These are phyloP conservation scores for Ornithoptera priamus DNA, from an alignment of 2,888 invertebrate genomes.

Conservation along the genomic window DNA sequence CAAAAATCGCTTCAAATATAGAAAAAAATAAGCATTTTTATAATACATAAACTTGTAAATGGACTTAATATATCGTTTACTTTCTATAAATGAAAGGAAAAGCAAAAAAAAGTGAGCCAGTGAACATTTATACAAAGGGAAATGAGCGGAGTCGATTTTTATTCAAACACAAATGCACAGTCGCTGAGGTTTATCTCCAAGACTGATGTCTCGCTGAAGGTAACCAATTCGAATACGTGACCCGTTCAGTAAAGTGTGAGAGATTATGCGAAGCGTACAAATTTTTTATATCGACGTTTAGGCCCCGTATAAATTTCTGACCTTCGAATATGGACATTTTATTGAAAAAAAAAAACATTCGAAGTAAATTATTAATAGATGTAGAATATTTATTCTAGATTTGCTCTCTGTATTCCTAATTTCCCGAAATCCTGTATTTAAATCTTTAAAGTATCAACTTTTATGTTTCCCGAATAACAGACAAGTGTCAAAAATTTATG, in stretches of 20 bases:
- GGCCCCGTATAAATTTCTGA: background rate
- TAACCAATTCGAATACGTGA: conserved; percentile 12
- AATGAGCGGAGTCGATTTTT: conserved; percentile 26
- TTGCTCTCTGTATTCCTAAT: too few relatives aligned
- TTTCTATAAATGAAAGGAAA: conserved; percentile 5
- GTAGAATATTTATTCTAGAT: too few relatives aligned
- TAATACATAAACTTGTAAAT: background rate
- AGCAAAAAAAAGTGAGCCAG: conserved; percentile 8
- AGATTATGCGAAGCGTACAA: conserved; percentile 4
- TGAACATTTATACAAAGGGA: conserved; percentile 18
- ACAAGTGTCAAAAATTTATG: too few relatives aligned
- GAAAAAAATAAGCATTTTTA: too few relatives aligned
- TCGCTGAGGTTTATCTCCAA: conserved; percentile 21
- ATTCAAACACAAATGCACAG: conserved; percentile 26
- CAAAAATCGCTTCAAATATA: too few relatives aligned
- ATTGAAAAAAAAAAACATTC: too few relatives aligned
- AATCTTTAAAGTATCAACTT: too few relatives aligned
- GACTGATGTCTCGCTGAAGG: conserved; percentile 24
- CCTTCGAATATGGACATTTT: too few relatives aligned
- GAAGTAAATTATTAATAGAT: too few relatives aligned
- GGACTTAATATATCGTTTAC: conserved; percentile 16
- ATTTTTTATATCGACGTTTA: conserved; percentile 12
- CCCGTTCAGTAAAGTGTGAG: conserved; percentile 19
- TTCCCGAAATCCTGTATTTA: too few relatives aligned
- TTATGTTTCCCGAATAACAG: too few relatives aligned